phyloP scores from a whole-genome alignment of 2,888 invertebrate species.

The Dioctria linearis region DNA sequence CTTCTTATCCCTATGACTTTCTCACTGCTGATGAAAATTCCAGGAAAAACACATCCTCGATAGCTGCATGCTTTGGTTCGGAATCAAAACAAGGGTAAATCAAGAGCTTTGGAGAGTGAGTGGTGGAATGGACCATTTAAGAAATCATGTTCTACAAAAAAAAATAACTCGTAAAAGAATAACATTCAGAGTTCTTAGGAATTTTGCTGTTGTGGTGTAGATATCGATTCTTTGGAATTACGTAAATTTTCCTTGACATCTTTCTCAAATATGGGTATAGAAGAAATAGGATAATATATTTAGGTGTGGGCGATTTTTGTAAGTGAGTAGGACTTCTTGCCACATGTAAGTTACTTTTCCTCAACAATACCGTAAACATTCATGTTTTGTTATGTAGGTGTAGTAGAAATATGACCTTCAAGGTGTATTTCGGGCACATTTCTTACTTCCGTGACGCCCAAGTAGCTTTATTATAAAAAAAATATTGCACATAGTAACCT shows the following conservation, averaged over 20 bases:
- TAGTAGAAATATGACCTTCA: too few species aligned
- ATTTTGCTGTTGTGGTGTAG: slow-evolving; percentile 16
- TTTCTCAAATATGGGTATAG: neutral
- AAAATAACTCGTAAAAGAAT: neutral
- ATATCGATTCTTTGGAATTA: slow-evolving; percentile 28
- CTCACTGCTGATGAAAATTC: slow-evolving; percentile 58
- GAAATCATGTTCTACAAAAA: neutral
- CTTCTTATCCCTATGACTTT: slow-evolving; percentile 36
- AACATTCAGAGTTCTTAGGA: slow-evolving; percentile 10
- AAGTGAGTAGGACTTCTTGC: too few species aligned
- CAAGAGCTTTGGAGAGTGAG: neutral
- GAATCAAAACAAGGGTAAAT: neutral
- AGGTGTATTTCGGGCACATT: too few species aligned
- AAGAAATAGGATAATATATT: neutral
- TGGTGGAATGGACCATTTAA: slow-evolving; percentile 37
- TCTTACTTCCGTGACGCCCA: too few species aligned
- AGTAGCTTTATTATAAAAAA: too few species aligned
- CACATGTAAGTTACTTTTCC: too few species aligned
- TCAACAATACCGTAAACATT: too few species aligned
- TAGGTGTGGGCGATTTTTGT: neutral
- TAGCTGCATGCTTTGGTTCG: neutral
- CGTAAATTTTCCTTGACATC: slow-evolving; percentile 31
- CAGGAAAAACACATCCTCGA: slow-evolving; percentile 49
- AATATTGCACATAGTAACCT: too few species aligned
- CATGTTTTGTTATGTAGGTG: too few species aligned